Evolutionary conservation across 2,797 vertebrate species (phyloP), one percentile per base, ranked within the genome.

Genomic region (Pipistrellus nathusii): DNA sequence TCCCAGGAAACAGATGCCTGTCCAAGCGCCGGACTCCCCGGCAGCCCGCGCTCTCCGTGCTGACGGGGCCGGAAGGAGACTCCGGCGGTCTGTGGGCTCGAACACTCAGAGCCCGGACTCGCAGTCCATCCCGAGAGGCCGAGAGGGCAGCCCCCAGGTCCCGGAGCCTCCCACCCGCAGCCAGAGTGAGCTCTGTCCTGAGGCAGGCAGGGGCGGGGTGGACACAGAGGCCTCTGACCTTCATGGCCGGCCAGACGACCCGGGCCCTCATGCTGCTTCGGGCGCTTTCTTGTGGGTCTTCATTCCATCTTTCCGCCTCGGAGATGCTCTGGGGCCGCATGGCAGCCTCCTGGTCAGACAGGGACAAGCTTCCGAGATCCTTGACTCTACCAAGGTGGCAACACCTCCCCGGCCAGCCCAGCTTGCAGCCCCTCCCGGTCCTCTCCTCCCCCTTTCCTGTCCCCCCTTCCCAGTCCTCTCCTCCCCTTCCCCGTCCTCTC

Each of bases 1-100:
- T 94, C 88, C 91, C 85, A 85, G 88, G 94, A 95, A 96, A 75
- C 15, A 20, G 91, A 93, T 0, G 86, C 81, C 72, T 30, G 44
- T 94, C 95, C 88, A 72, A 92, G 85, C 92, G 2, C 20, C 1
- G 82, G 55, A 38, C 68, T 55, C 27, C 1, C 64, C 5, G 0
- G n/a, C 41, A 48, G 30, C 66, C 71, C 64, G 0, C 57, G 23
- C 18, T 32, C 73, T 59, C 69, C 38, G 27, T 0, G 14, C 32
- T 2, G 1, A 2, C 7, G 5, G 35, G 44, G 23, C 8, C 0
- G 6, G 59, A 25, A 53, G 66, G 32, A 17, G 69, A 2, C 44
- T 0, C 10, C 75, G 5, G 0, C 0, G 57, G 11, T 30, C 3
- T 23, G 41, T 0, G 1, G 64, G 15, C 48, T 13, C 4, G 0